Conservation (phyloP, 2,113 vertebrate species). For the Heliornis fulica region DNA sequence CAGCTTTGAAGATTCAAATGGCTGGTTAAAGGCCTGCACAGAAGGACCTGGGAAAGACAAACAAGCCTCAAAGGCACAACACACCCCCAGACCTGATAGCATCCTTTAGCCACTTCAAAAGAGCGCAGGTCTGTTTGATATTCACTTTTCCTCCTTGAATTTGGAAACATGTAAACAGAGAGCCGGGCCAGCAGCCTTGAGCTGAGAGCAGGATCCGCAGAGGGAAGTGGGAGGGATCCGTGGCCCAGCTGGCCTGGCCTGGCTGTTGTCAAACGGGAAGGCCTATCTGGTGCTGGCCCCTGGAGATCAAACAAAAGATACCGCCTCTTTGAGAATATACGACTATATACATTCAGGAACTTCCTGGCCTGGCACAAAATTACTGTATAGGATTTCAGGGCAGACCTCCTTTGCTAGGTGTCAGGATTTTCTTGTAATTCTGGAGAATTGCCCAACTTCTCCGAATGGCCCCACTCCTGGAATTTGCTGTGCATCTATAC, state of each 20-base stretch:
- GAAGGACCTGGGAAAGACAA: slow-evolving; percentile 24
- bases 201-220: not conserved
- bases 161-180: slow-evolving; percentile 50
- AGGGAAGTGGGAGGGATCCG: slow-evolving; percentile 2
- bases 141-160: slow-evolving; percentile 61
- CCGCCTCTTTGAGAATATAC: not conserved
- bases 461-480: not conserved
- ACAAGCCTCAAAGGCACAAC: slow-evolving; percentile 47
- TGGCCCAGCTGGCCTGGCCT: slow-evolving; percentile 27
- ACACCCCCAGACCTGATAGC: slow-evolving; percentile 1
- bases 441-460: not conserved
- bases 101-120: slow-evolving; percentile 66
- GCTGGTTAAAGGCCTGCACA: not conserved
- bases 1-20: not conserved
- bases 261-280: not conserved
- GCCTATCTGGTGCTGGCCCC: not conserved
- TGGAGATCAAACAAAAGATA: slow-evolving; percentile 4
- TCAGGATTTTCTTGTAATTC: not conserved
- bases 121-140: slow-evolving; percentile 61
- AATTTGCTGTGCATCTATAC: not conserved
- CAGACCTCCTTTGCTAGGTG: not conserved
- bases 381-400: not conserved
- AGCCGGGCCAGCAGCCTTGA: slow-evolving; percentile 17
- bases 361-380: not conserved
- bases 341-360: not conserved